These are phyloP conservation scores for Tribolium freemani DNA, from an alignment of 2,888 invertebrate genomes.

Conservation along the genomic window DNA sequence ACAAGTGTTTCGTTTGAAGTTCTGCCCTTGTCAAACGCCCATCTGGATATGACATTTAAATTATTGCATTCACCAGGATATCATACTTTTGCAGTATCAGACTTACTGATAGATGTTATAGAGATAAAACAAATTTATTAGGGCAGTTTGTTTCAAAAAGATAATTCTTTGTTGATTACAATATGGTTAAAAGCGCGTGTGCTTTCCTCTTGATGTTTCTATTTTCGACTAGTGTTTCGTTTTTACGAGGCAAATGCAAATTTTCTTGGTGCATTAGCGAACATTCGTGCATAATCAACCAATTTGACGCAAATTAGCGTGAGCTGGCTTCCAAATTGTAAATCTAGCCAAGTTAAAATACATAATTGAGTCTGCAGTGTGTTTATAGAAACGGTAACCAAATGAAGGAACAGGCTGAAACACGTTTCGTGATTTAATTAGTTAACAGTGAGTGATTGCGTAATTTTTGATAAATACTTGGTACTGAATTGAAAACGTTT, in stretches of 20 bases:
- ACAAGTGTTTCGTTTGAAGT: constrained; percentile 36
- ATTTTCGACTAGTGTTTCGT: not conserved
- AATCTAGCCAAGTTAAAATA: not conserved
- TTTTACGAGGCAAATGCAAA: not conserved
- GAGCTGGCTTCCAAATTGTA: not conserved
- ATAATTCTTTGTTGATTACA: no score
- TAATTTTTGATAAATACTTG: not conserved
- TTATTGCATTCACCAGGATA: constrained; percentile 20
- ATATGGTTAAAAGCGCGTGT: not conserved
- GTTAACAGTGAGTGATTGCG: not conserved
- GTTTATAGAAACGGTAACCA: not conserved
- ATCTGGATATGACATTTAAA: constrained; percentile 30
- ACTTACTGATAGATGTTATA: not conserved
- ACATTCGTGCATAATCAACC: not conserved
- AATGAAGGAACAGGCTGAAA: not conserved
- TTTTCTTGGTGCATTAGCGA: not conserved
- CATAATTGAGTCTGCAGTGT: not conserved
- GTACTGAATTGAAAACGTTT: not conserved
- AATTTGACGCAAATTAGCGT: not conserved
- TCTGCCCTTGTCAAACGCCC: constrained; percentile 29
- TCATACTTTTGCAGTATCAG: not conserved
- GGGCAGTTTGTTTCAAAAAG: no score
- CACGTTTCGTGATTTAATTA: not conserved
- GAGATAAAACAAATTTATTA: not conserved
- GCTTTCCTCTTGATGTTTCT: not conserved